A percentile compares a stretch with the other conserved stretches of the same genome.
These are phyloP conservation scores for Drosophila leonis DNA, from an alignment of 2,888 invertebrate genomes.

Conservation along the genomic window DNA sequence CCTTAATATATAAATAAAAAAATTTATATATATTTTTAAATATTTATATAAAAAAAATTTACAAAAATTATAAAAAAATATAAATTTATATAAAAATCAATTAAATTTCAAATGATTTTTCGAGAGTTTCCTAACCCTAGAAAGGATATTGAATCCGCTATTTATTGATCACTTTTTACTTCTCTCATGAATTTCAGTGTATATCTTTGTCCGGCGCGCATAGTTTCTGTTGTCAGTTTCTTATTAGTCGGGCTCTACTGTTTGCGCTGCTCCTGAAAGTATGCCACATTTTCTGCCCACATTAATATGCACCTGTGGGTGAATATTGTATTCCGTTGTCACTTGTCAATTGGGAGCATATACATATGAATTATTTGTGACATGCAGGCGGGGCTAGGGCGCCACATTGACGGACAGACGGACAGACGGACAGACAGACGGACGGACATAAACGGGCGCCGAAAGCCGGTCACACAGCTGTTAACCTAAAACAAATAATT, in stretches of 20 bases:
- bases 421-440: too few relatives aligned
- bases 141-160: too few relatives aligned
- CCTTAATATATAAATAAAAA: too few relatives aligned
- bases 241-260: not conserved
- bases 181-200: too few relatives aligned
- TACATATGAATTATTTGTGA: conserved; percentile 39
- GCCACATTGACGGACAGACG: not conserved
- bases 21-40: too few relatives aligned
- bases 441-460: not conserved
- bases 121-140: not conserved
- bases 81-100: not conserved
- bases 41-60: too few relatives aligned
- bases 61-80: too few relatives aligned
- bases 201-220: not conserved
- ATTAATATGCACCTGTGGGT: conserved; percentile 2
- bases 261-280: conserved; percentile 44
- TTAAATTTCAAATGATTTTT: not conserved
- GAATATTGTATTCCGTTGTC: conserved; percentile 11
- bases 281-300: conserved; percentile 41
- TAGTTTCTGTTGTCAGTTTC: not conserved
- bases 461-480: conserved; percentile 28
- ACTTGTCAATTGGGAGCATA: conserved; percentile 56
- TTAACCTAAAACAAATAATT: conserved; percentile 48
- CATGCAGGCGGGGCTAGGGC: not conserved
- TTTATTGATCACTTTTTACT: too few relatives aligned